phyloP scores from a whole-genome alignment of 2,797 vertebrate genomes.

The Vireo griseus region DNA sequence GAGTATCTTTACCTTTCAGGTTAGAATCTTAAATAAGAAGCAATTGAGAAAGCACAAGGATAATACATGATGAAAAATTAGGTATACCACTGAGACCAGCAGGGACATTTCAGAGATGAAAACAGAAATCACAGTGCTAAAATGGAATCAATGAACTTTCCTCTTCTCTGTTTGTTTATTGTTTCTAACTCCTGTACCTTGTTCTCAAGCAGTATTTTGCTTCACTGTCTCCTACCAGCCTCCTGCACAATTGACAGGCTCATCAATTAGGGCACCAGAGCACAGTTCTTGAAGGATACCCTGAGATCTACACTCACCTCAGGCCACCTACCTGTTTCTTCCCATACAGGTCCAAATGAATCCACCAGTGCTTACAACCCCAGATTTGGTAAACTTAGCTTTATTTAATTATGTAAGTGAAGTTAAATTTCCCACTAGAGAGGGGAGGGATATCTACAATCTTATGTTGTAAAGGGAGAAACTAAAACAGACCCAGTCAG shows the following conservation, averaged over 20 bases:
- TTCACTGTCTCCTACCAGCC: background rate
- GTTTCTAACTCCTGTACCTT: background rate
- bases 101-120: background rate
- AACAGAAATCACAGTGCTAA: background rate
- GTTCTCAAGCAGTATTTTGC: background rate
- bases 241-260: background rate
- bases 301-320: background rate
- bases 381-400: background rate
- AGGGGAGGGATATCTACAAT: background rate
- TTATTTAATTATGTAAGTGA: background rate
- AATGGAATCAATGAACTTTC: background rate
- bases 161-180: background rate
- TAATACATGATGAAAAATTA: background rate
- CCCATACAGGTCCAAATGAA: background rate
- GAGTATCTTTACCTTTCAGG: background rate
- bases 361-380: background rate
- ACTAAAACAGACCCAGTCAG: background rate
- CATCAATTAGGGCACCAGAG: background rate
- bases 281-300: background rate
- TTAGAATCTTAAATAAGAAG: background rate
- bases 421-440: background rate
- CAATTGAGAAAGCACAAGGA: background rate
- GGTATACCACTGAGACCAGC: background rate
- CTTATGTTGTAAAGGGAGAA: background rate
- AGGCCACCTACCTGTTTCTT: fast-evolving